phyloP scores from a whole-genome alignment of 2,113 vertebrate genomes.

The Boulengerochromis microlepis region DNA sequence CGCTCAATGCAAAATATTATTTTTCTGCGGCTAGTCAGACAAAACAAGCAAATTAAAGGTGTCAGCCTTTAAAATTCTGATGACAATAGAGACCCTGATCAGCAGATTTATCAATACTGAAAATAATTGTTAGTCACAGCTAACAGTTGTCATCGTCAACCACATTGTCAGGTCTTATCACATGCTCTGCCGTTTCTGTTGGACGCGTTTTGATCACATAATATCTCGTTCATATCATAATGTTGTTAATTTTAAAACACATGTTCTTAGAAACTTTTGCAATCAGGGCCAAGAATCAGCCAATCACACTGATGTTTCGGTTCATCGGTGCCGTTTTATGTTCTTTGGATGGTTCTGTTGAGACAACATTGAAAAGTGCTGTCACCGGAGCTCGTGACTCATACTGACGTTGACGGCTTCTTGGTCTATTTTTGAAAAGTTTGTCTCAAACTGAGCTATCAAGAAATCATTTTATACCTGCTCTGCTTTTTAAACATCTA shows the following conservation, averaged over 20 bases:
- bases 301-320: neutral
- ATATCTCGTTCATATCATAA: neutral
- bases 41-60: neutral
- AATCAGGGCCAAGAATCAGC: neutral
- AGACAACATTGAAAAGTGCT: neutral
- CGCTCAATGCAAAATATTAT: neutral
- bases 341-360: neutral
- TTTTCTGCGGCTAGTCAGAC: neutral
- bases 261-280: neutral
- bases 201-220: neutral
- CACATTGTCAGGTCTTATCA: neutral
- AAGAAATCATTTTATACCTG: neutral
- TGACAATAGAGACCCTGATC: neutral
- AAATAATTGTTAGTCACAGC: neutral
- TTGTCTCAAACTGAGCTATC: neutral
- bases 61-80: neutral
- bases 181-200: neutral
- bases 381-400: neutral
- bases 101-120: neutral
- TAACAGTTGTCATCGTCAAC: neutral
- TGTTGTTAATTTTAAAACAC: neutral
- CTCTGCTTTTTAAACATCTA: neutral
- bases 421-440: neutral
- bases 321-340: neutral
- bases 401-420: neutral